These are phyloP conservation scores for Cydia pomonella DNA, from an alignment of 1,140 invertebrate species.

Conservation along the genomic window DNA sequence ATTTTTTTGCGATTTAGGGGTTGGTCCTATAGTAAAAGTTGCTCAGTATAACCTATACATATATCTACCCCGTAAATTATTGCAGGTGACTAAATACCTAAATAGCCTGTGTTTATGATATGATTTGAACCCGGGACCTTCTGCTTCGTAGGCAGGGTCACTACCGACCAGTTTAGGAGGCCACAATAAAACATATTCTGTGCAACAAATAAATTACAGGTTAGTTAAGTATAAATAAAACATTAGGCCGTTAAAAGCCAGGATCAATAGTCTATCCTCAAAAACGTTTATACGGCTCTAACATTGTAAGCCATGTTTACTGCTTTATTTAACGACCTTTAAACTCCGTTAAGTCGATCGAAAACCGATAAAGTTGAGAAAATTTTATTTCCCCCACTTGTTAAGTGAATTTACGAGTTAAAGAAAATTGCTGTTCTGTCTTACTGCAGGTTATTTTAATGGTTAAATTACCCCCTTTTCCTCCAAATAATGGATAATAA, in stretches of 20 bases:
- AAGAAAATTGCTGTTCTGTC: background rate
- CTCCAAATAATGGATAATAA: background rate
- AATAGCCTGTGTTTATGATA: too few species aligned
- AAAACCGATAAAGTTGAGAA: background rate
- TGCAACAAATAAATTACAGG: background rate
- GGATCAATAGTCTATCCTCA: background rate
- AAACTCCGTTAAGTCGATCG: background rate
- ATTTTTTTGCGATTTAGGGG: too few species aligned
- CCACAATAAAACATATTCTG: too few species aligned
- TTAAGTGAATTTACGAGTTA: background rate
- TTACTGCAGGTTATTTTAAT: background rate
- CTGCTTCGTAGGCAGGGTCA: too few species aligned
- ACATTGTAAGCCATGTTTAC: slow-evolving; percentile 7
- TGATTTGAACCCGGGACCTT: too few species aligned
- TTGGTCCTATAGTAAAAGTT: too few species aligned
- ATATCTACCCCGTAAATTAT: too few species aligned
- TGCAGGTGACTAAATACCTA: too few species aligned
- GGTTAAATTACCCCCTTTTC: background rate
- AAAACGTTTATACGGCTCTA: background rate
- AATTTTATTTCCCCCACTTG: slow-evolving; percentile 11
- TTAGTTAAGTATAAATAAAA: background rate
- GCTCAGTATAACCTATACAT: too few species aligned
- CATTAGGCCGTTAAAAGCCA: slow-evolving; percentile 2
- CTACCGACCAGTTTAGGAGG: too few species aligned
- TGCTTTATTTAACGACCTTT: background rate